phyloP scores from a whole-genome alignment of 2,888 invertebrate genomes.

The Busseola fusca region DNA sequence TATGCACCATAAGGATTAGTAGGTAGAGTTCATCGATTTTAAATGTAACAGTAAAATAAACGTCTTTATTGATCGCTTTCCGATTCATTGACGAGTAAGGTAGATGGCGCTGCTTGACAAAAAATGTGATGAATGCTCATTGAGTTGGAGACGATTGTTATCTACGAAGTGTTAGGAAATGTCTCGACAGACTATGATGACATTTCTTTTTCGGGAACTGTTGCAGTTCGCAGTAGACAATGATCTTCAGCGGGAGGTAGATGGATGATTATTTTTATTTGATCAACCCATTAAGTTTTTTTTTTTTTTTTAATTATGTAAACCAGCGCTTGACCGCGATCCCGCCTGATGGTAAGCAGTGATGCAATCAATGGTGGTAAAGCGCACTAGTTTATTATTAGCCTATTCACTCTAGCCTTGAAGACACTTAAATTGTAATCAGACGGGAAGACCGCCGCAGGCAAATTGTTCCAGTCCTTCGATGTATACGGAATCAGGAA shows the following conservation, averaged over 20 bases:
- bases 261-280: not conserved
- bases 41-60: slow-evolving; percentile 26
- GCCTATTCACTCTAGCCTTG: too few species aligned
- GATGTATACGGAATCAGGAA: too few species aligned
- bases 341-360: too few species aligned
- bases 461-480: too few species aligned
- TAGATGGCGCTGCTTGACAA: slow-evolving; percentile 62
- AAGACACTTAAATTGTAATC: too few species aligned
- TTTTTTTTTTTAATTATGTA: too few species aligned
- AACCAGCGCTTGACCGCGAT: too few species aligned
- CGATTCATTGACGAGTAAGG: slow-evolving; percentile 61
- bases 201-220: slow-evolving; percentile 51
- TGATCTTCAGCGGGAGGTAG: slow-evolving; percentile 23
- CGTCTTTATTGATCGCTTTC: slow-evolving; percentile 60
- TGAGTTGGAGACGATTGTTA: slow-evolving; percentile 62
- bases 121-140: slow-evolving; percentile 67
- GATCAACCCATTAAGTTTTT: too few species aligned
- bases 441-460: too few species aligned
- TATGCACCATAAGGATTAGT: not conserved
- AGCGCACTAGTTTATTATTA: too few species aligned
- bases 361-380: too few species aligned
- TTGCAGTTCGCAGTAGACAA: slow-evolving; percentile 23
- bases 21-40: slow-evolving; percentile 12
- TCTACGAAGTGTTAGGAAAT: slow-evolving; percentile 61
- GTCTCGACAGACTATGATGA: slow-evolving; percentile 44